phyloP scores from a whole-genome alignment of 2,888 invertebrate genomes.

The Andricus quercusramuli region DNA sequence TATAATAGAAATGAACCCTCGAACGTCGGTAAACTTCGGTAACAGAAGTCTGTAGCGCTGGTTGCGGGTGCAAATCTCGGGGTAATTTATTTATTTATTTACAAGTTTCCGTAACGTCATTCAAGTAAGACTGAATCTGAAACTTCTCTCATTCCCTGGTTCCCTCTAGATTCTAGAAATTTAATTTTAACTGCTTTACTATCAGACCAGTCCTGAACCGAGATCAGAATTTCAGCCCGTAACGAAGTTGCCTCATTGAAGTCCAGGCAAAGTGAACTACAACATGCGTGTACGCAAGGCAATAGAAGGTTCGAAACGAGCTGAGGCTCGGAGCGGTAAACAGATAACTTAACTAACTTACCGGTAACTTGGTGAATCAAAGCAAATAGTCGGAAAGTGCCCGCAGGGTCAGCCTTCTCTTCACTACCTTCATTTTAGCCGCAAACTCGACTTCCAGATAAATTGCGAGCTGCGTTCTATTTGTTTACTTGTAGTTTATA shows the following conservation, averaged over 20 bases:
- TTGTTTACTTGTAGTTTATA: constrained; percentile 17
- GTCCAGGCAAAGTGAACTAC: constrained; percentile 13
- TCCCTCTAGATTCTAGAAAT: constrained; percentile 16
- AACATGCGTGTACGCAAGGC: constrained; percentile 54
- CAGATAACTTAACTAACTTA: constrained; percentile 69
- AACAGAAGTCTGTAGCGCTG: not conserved
- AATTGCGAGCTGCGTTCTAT: constrained; percentile 37
- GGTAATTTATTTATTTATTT: not conserved
- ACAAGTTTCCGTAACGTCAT: not conserved
- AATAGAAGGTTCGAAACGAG: constrained; percentile 52
- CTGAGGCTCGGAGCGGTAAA: constrained; percentile 63
- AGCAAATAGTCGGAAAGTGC: constrained; percentile 76
- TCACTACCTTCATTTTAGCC: constrained; percentile 57
- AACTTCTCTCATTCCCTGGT: constrained; percentile 5
- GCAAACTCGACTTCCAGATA: constrained; percentile 64
- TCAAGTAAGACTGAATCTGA: constrained; percentile 1
- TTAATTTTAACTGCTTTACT: constrained; percentile 27
- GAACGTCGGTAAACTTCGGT: no score
- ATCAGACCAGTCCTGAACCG: constrained; percentile 3
- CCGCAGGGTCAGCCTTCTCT: constrained; percentile 69
- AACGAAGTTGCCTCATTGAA: constrained; percentile 23
- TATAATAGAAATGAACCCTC: no score
- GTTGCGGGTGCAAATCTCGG: not conserved
- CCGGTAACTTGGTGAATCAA: constrained; percentile 77
- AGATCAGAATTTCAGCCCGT: constrained; percentile 23